A percentile compares a stretch with the other conserved stretches of the same genome.
phyloP scores from a whole-genome alignment of 1,140 invertebrate genomes.

The Trypoxylus dichotomus region DNA sequence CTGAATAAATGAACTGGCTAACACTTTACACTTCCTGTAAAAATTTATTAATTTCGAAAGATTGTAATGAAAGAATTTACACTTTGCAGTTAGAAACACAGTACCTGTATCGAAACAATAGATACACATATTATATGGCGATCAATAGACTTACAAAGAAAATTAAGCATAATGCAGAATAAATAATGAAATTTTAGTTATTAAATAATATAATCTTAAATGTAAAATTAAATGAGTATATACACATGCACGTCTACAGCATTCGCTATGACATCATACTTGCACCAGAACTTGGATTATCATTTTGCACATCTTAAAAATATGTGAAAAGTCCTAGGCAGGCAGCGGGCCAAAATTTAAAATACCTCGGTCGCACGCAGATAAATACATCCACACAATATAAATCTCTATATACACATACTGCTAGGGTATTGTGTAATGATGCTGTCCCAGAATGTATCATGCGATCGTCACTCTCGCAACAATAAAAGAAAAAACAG shows the following conservation, averaged over 20 bases:
- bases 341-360: conserved; percentile 58
- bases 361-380: conserved; percentile 43
- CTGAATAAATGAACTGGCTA: too few relatives aligned
- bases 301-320: conserved; percentile 36
- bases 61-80: too few relatives aligned
- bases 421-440: conserved; percentile 40
- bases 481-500: background rate
- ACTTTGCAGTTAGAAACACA: too few relatives aligned
- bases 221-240: too few relatives aligned
- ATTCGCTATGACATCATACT: background rate
- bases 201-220: too few relatives aligned
- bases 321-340: conserved; percentile 51
- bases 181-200: too few relatives aligned
- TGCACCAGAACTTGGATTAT: background rate
- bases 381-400: conserved; percentile 24
- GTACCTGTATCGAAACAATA: too few relatives aligned
- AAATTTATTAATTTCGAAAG: too few relatives aligned
- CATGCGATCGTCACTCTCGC: background rate
- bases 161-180: background rate
- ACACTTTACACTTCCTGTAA: too few relatives aligned
- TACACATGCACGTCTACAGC: background rate
- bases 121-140: background rate
- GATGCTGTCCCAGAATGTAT: background rate
- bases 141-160: background rate
- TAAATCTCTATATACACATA: background rate